Evolutionary conservation across 1,140 invertebrate species (phyloP).

Genomic region (Drosophila mauritiana): DNA sequence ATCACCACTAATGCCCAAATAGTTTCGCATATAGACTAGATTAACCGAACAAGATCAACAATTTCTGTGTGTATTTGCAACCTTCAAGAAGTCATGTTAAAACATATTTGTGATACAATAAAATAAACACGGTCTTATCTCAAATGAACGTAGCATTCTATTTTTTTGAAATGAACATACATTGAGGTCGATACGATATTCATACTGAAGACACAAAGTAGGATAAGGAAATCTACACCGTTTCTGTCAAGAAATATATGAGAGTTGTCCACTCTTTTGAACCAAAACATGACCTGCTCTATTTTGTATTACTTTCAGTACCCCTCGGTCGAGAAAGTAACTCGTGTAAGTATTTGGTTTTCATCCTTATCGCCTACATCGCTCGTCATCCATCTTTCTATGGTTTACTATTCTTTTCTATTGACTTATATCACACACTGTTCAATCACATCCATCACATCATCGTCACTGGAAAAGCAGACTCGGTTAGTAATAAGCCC

Average conservation of each 20-base stretch:
- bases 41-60: constrained; percentile 21
- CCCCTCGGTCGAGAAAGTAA: constrained; percentile 64
- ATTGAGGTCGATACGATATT: constrained; percentile 64
- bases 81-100: constrained; percentile 63
- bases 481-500: constrained; percentile 59
- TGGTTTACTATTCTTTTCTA: constrained; percentile 47
- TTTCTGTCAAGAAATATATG: constrained; percentile 15
- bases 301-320: constrained; percentile 76
- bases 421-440: constrained; percentile 61
- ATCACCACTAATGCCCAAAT: constrained; percentile 66
- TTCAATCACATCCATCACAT: constrained; percentile 54
- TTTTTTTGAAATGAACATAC: constrained; percentile 15
- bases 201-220: constrained; percentile 48
- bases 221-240: constrained; percentile 8
- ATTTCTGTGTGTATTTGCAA: constrained; percentile 52
- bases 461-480: constrained; percentile 56
- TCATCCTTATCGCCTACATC: constrained; percentile 10
- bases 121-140: constrained; percentile 65
- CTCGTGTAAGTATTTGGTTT: constrained; percentile 71
- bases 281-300: constrained; percentile 32
- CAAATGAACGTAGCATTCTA: constrained; percentile 49
- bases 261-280: constrained; percentile 12
- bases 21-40: constrained; percentile 59
- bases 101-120: constrained; percentile 83
- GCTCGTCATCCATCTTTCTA: constrained; percentile 56